Base-by-base conservation (phyloP, 1,140 invertebrate genomes). In the Cydia strobilella region DNA sequence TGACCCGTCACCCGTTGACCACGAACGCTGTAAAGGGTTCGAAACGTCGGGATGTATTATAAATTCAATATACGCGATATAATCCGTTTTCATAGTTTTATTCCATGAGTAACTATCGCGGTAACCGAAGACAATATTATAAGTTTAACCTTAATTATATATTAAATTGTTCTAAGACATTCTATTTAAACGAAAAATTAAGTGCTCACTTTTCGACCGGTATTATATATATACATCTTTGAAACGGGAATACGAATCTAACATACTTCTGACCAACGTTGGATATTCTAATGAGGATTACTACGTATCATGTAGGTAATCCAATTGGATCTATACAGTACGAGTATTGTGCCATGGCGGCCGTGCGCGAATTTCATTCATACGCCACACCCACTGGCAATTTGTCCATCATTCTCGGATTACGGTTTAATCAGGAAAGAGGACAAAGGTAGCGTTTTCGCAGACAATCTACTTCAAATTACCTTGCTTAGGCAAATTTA, bases 311-410 rank as follows among this genome's bases (percentile, higher is more conserved):
- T 72, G 39, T 23, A 10, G 54, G 54, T 80, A 73, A 82, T 84
- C 77, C 77, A 80, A 78, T 76, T 73, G 71, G 74, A 79, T 81
- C 80, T 80, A 83, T 84, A 77, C 75, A 71, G 75, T n/a, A n/a
- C n/a, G n/a, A n/a, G n/a, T 74, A 74, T 78, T 82, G 83, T 81
- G 45, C 51, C 31, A 42, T 45, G 23, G n/a, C 10, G 76, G 45
- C 54, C 63, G 72, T 83, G 80, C 79, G 82, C 86, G 77, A 86
- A 87, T 84, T 86, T 86, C 88, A 90, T 90, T 91, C 85, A 88
- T 86, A 79, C 79, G 81, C 75, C 82, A 82, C 83, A 77, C 89
- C 88, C 85, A 91, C 89, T 82, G 83, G 78, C 87, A 88, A 89
- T 90, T 86, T 89, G 74, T 80, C 62, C 78, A 80, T 76, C 80